Evolutionary conservation across 2,113 vertebrate species (phyloP).

Genomic region (Petrocephalus zakoni): DNA sequence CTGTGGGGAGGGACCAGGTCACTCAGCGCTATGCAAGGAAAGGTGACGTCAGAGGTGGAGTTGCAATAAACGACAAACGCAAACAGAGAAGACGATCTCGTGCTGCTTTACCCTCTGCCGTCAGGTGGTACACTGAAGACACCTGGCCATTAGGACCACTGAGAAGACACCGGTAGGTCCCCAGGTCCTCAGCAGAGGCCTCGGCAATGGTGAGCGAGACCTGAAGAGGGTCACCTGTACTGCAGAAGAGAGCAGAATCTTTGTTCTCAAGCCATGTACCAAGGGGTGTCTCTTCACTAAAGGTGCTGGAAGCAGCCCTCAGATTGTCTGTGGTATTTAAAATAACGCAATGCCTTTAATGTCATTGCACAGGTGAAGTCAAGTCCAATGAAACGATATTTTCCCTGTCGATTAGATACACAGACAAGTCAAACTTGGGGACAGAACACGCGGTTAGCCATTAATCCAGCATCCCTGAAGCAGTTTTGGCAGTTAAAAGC

Average conservation of each 20-base stretch:
- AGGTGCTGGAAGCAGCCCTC: neutral
- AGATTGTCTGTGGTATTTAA: neutral
- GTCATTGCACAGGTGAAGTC: too few relatives aligned
- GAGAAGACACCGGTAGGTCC: constrained; percentile 80
- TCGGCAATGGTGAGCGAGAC: constrained; percentile 72
- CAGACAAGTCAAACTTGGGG: neutral
- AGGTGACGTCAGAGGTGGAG: neutral
- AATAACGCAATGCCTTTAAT: neutral
- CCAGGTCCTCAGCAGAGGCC: constrained; percentile 76
- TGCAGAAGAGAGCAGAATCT: constrained; percentile 52
- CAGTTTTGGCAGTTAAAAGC: neutral
- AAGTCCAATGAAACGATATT: too few relatives aligned
- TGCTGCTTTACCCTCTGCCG: constrained; percentile 71
- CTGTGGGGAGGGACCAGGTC: neutral
- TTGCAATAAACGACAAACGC: neutral
- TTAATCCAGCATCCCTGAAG: neutral
- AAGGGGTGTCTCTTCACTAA: neutral
- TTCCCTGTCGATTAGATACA: neutral
- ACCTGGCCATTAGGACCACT: constrained; percentile 63
- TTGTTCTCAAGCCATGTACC: neutral
- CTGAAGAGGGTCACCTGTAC: constrained; percentile 73
- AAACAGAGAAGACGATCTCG: neutral
- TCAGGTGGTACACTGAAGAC: constrained; percentile 75
- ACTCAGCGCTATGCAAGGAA: neutral
- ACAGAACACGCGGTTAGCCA: neutral